Evolutionary conservation across 2,888 invertebrate genomes (phyloP), one percentile per base, ranked within the genome.

Genomic region (Ceratothoa steindachneri): DNA sequence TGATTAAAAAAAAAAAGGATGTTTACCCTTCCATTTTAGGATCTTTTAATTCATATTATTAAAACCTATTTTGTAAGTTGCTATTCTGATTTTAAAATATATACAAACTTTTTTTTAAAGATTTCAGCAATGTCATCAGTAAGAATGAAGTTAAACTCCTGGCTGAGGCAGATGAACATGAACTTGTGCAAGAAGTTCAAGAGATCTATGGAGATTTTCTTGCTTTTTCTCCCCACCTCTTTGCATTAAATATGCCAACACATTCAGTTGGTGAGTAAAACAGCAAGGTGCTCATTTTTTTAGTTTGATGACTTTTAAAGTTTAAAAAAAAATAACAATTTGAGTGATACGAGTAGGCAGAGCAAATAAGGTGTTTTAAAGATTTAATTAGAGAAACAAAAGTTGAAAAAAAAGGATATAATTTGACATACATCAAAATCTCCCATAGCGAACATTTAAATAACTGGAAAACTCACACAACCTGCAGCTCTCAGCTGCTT

Each of bases 81-180:
- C n/a, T n/a, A n/a, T n/a, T n/a, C n/a, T n/a, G n/a, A n/a, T n/a
- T n/a, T n/a, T n/a, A n/a, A n/a, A n/a, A 41, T 41, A 41, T 41
- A 41, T 41, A 41, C 15, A 41, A 9, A 41, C 15, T 9, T 15
- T 41, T 41, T 41, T 41, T 41, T 15, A 41, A 41, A 95, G 95
- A 97, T 88, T 99, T 98, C 85, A 97, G 96, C 83, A 98, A 99
- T 84, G 95, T 97, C 30, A 92, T 99, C 82, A 93, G 96, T 31
- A 97, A 97, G 84, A 93, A 95, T 12, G 97, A 98, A 83, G 92
- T 99, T 41, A 99, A 99, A 86, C 88, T 91, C 0, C 85, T 99
- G 77, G 99, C 99, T 0, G 98, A 99, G 85, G 93, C 94, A 82
- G 99, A 99, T 85, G 97, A 98, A 84, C 95, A 96, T 84, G 99